A percentile compares a stretch with the other conserved stretches of the same genome.
These are phyloP conservation scores for Steinernema hermaphroditum DNA, from an alignment of 2,888 invertebrate genomes.

Conservation along the genomic window DNA sequence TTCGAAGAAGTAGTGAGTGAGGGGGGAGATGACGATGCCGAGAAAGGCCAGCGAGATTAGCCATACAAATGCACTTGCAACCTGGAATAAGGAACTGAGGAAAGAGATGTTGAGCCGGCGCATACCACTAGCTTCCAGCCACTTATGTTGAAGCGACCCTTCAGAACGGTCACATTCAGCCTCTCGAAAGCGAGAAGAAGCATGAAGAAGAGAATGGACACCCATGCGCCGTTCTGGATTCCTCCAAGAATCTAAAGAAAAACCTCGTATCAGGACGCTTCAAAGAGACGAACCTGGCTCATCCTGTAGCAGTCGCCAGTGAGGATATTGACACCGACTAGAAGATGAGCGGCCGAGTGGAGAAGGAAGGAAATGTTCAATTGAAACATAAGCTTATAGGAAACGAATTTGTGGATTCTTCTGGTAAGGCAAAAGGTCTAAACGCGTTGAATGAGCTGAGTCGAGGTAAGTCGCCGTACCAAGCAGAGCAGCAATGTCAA, in stretches of 20 bases:
- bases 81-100: neutral
- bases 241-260: neutral
- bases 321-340: no score
- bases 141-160: neutral
- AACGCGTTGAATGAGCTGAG: no score
- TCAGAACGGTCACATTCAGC: neutral
- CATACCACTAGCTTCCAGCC: neutral
- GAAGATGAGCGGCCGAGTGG: neutral
- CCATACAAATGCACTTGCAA: neutral
- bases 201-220: neutral
- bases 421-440: neutral
- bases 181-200: neutral
- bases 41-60: neutral
- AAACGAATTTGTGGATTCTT: neutral
- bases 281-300: no score
- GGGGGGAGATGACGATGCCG: neutral
- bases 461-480: neutral
- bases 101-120: neutral
- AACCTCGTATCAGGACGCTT: neutral
- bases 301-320: no score
- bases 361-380: neutral
- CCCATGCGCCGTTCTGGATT: neutral
- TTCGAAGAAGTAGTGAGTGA: neutral
- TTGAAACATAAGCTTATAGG: conserved; percentile 4
- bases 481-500: neutral